These are phyloP conservation scores for Rhopalosiphum padi DNA, from an alignment of 1,140 invertebrate genomes.

Conservation along the genomic window DNA sequence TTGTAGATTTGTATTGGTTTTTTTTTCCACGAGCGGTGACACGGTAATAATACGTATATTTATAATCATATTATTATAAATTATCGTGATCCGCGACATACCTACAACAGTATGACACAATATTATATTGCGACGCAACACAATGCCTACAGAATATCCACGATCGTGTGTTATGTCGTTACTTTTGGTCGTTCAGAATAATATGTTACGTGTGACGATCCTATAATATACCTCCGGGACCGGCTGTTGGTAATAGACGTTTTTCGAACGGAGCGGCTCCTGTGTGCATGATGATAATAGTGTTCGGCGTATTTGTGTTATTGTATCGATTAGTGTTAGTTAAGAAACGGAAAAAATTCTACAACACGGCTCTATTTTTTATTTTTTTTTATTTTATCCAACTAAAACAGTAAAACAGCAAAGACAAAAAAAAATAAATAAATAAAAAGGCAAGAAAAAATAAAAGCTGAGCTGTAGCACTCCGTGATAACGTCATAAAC, in stretches of 20 bases:
- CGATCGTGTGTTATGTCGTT: no score
- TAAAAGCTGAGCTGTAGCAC: not conserved
- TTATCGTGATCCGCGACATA: no score
- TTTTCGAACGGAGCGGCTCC: not conserved
- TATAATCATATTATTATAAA: no score
- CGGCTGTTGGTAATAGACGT: not conserved
- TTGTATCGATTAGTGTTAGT: not conserved
- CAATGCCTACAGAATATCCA: no score
- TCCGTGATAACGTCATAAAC: slow-evolving; percentile 21
- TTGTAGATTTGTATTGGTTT: not conserved
- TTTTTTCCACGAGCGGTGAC: no score
- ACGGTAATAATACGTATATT: no score
- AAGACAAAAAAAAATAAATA: not conserved
- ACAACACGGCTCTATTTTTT: not conserved
- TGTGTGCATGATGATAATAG: not conserved
- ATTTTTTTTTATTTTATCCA: not conserved
- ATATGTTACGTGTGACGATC: no score
- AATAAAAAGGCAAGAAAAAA: not conserved
- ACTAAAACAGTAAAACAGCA: not conserved
- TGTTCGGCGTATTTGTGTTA: not conserved
- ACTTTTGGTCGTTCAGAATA: no score
- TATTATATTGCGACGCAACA: no score
- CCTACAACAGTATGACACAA: no score
- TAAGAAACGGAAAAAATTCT: not conserved
- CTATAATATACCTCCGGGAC: no score